Conservation (phyloP, 2,797 vertebrate genomes). For the Acanthurus leucopareius region DNA sequence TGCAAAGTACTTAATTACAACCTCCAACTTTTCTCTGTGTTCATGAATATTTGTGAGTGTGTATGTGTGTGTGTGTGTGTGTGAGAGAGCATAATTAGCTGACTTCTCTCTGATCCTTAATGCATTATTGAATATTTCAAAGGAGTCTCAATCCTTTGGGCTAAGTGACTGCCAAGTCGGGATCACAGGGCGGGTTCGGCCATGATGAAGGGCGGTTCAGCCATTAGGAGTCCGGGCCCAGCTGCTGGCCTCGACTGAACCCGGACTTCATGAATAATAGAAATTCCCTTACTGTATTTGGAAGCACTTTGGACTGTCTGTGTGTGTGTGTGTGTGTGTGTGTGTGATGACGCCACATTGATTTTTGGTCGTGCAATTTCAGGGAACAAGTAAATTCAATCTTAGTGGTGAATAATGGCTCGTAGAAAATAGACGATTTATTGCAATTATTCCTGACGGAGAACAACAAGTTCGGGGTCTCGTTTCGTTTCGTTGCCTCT, state of each 20-base stretch:
- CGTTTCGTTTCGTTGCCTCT: constrained; percentile 20
- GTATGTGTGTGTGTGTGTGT: constrained; percentile 14
- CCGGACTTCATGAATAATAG: constrained; percentile 78
- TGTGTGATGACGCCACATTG: constrained; percentile 50
- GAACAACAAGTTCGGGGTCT: constrained; percentile 41
- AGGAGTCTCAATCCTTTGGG: constrained; percentile 67
- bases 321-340: too few species aligned
- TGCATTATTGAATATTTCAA: constrained; percentile 79
- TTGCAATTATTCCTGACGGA: constrained; percentile 45
- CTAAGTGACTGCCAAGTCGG: constrained; percentile 65
- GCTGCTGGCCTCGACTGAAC: constrained; percentile 72
- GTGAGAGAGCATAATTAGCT: constrained; percentile 67
- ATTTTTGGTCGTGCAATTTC: constrained; percentile 63
- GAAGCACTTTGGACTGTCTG: constrained; percentile 68
- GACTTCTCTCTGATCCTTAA: constrained; percentile 72
- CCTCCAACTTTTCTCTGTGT: constrained; percentile 16
- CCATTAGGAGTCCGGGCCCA: constrained; percentile 69
- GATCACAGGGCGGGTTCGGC: constrained; percentile 59
- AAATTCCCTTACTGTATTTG: constrained; percentile 76
- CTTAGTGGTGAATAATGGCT: constrained; percentile 42
- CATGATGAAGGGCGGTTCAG: constrained; percentile 58
- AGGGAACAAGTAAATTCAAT: constrained; percentile 62
- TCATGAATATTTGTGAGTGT: constrained; percentile 21
- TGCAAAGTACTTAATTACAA: constrained; percentile 58
- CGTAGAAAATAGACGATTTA: constrained; percentile 46